phyloP scores from a whole-genome alignment of 2,888 invertebrate species.

The Zaprionus lineosus region DNA sequence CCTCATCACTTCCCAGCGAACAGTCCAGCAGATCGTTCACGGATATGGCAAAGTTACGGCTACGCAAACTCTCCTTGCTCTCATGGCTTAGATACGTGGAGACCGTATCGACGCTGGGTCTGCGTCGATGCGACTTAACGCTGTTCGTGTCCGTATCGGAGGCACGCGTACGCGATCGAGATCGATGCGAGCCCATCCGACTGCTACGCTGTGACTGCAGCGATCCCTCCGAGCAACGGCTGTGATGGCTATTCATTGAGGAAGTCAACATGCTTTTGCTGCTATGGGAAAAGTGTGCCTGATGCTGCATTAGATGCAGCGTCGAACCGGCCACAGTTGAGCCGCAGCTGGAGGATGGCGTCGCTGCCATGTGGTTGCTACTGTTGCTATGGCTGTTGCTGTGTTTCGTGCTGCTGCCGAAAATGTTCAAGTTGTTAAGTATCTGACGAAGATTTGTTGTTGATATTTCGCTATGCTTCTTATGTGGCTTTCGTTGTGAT shows the following conservation, averaged over 20 bases:
- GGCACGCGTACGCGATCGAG: slow-evolving; percentile 82
- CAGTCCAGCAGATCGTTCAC: slow-evolving; percentile 88
- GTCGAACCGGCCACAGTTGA: slow-evolving; percentile 44
- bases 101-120: slow-evolving; percentile 93
- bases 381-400: slow-evolving; percentile 11
- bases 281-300: slow-evolving; percentile 77
- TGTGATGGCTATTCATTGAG: slow-evolving; percentile 82
- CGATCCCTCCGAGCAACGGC: slow-evolving; percentile 82
- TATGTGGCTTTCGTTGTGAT: slow-evolving; percentile 62
- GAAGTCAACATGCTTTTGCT: slow-evolving; percentile 78
- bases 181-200: slow-evolving; percentile 81
- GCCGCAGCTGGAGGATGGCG: slow-evolving; percentile 11
- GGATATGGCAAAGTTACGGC: slow-evolving; percentile 84
- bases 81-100: slow-evolving; percentile 94
- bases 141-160: slow-evolving; percentile 85
- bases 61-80: slow-evolving; percentile 88
- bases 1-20: slow-evolving; percentile 89
- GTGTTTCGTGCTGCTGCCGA: slow-evolving; percentile 83
- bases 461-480: slow-evolving; percentile 81
- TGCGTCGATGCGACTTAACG: slow-evolving; percentile 89
- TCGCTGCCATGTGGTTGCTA: slow-evolving; percentile 26
- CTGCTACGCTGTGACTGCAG: slow-evolving; percentile 79
- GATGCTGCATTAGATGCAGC: slow-evolving; percentile 58
- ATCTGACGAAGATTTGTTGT: slow-evolving; percentile 89
- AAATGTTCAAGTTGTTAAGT: slow-evolving; percentile 91